phyloP scores from a whole-genome alignment of 2,113 vertebrate genomes.

The Trematocara zebra region DNA sequence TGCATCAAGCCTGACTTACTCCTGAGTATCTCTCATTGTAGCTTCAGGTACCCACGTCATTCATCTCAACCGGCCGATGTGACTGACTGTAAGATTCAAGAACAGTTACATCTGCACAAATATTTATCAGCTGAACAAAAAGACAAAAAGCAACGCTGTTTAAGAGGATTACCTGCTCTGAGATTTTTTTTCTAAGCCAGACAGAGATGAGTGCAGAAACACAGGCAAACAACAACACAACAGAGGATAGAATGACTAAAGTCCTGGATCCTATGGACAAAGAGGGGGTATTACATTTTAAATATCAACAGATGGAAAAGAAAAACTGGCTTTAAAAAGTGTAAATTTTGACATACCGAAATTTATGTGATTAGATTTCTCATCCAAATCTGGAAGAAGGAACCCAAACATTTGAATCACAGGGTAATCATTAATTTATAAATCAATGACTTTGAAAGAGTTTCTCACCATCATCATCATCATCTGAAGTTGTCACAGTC shows the following conservation, averaged over 20 bases:
- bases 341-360: fast-evolving
- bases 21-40: fast-evolving
- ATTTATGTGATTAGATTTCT: fast-evolving
- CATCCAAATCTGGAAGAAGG: background rate
- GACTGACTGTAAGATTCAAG: background rate
- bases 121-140: background rate
- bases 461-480: background rate
- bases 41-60: background rate
- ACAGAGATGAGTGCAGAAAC: background rate
- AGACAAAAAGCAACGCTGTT: fast-evolving
- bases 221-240: background rate
- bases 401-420: background rate
- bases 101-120: background rate
- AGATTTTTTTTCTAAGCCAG: background rate
- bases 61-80: background rate
- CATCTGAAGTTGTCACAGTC: background rate
- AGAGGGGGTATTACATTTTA: background rate
- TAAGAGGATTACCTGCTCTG: background rate
- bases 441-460: background rate
- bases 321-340: background rate
- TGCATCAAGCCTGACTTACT: background rate
- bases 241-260: background rate
- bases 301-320: background rate
- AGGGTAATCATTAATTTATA: background rate
- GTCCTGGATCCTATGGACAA: background rate